Conservation (phyloP, 2,888 invertebrate species). For the Cantharis rufa region DNA sequence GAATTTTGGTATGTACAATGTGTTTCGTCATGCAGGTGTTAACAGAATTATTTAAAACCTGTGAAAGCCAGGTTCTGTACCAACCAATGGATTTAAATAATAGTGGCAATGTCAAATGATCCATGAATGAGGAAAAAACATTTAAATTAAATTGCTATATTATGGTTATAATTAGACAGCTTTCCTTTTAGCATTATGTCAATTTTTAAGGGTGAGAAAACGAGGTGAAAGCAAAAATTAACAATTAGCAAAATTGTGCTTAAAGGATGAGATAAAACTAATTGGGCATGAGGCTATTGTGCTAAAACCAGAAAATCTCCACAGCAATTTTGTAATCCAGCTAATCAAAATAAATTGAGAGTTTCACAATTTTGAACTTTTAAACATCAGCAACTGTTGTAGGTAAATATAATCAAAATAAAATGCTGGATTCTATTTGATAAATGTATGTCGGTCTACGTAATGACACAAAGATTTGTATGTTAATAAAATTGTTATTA, state of each 20-base stretch:
- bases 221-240: background rate
- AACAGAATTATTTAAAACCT: background rate
- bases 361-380: background rate
- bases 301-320: background rate
- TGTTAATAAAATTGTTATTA: background rate
- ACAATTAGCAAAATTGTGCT: background rate
- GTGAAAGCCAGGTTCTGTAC: background rate
- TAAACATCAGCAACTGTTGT: background rate
- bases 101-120: background rate
- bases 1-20: background rate
- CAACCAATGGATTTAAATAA: background rate
- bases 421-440: background rate
- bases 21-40: background rate
- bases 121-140: no score
- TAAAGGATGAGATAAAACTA: background rate
- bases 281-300: background rate
- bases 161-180: background rate
- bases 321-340: background rate
- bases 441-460: background rate
- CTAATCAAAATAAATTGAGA: background rate
- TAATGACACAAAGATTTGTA: background rate
- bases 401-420: background rate
- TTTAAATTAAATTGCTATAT: background rate
- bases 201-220: background rate
- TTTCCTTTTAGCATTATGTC: background rate